phyloP scores from a whole-genome alignment of 2,888 invertebrate genomes.

The Ophion ventricosus region DNA sequence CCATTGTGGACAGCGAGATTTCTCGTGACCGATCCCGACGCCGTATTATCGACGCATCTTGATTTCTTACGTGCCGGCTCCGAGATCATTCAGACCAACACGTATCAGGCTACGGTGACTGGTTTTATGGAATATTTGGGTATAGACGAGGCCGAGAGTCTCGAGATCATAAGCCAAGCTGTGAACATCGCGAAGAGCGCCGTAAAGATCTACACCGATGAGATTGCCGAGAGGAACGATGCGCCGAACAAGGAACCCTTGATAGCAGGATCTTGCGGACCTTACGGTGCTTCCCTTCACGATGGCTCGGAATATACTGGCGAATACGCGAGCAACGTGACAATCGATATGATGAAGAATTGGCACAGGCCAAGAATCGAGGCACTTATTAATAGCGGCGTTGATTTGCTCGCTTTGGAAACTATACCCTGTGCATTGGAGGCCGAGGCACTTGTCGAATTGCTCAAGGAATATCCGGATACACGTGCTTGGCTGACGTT shows the following conservation, averaged over 20 bases:
- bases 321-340: constrained; percentile 88
- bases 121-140: constrained; percentile 89
- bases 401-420: constrained; percentile 94
- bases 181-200: constrained; percentile 90
- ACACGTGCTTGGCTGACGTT: constrained; percentile 94
- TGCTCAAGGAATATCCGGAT: constrained; percentile 90
- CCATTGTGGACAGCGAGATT: constrained; percentile 94
- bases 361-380: constrained; percentile 94
- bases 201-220: constrained; percentile 77
- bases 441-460: constrained; percentile 91
- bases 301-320: constrained; percentile 97
- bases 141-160: constrained; percentile 87
- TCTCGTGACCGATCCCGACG: constrained; percentile 90
- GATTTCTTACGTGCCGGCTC: constrained; percentile 94
- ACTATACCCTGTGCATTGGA: constrained; percentile 94
- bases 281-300: constrained; percentile 94
- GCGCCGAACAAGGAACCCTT: constrained; percentile 85
- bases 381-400: constrained; percentile 91
- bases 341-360: constrained; percentile 87
- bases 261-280: constrained; percentile 94
- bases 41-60: constrained; percentile 91
- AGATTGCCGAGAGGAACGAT: constrained; percentile 45
- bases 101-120: constrained; percentile 90
- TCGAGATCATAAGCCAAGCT: constrained; percentile 89
- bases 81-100: constrained; percentile 93